Conservation (phyloP, 2,888 invertebrate genomes). For the Coremacera marginata region DNA sequence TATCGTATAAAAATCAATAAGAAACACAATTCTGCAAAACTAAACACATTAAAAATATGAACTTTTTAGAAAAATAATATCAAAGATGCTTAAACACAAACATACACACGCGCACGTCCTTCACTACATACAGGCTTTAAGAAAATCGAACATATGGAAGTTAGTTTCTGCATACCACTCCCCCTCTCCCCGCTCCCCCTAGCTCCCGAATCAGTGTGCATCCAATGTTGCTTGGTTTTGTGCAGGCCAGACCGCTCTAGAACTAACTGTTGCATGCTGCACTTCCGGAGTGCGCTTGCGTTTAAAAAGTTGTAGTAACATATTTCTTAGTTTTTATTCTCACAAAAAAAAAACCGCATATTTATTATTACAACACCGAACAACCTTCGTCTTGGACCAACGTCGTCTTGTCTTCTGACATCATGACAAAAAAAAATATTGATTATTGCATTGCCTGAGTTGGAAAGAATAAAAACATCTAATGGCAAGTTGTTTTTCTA, state of each 20-base stretch:
- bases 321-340: background rate
- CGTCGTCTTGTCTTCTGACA: background rate
- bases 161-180: background rate
- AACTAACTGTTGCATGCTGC: conserved; percentile 29
- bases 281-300: conserved; percentile 16
- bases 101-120: background rate
- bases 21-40: background rate
- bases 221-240: background rate
- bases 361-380: background rate
- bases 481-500: background rate
- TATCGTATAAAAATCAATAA: too few relatives aligned
- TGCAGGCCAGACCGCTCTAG: background rate
- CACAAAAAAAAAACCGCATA: background rate
- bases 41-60: background rate
- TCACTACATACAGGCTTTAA: background rate
- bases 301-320: background rate
- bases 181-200: background rate
- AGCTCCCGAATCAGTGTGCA: conserved; percentile 29
- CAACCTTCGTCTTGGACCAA: background rate
- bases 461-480: too few relatives aligned
- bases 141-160: background rate
- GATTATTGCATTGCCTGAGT: background rate
- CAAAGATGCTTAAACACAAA: conserved; percentile 5
- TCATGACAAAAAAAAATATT: background rate
- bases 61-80: background rate